These are phyloP conservation scores for Napeogenes inachia DNA, from an alignment of 2,888 invertebrate genomes.

Conservation along the genomic window DNA sequence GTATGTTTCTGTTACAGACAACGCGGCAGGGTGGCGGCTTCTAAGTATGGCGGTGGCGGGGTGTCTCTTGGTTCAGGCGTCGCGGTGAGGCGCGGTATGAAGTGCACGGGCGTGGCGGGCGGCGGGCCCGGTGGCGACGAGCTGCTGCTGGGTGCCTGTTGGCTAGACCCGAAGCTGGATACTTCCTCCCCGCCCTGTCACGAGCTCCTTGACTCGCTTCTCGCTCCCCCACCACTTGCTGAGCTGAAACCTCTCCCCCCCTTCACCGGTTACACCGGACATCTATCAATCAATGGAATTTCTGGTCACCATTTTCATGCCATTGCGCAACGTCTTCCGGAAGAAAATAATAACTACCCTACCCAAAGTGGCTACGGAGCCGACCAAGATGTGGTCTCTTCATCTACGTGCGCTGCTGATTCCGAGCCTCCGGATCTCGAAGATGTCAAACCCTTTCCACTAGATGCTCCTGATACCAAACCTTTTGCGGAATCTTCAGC, in stretches of 20 bases:
- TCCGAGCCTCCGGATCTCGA: slow-evolving; percentile 79
- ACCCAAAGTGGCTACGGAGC: slow-evolving; percentile 79
- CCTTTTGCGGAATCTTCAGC: slow-evolving; percentile 68
- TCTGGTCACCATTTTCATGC: slow-evolving; percentile 92
- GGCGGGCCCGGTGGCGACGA: slow-evolving; percentile 80
- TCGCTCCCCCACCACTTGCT: slow-evolving; percentile 82
- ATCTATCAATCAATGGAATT: slow-evolving; percentile 91
- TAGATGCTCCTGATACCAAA: slow-evolving; percentile 73
- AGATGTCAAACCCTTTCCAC: slow-evolving; percentile 79
- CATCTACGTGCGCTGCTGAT: slow-evolving; percentile 83
- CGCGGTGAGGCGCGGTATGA: slow-evolving; percentile 77
- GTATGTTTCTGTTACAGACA: slow-evolving; percentile 54
- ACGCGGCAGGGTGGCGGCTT: slow-evolving; percentile 73
- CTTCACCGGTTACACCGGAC: slow-evolving; percentile 90
- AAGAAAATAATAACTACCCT: slow-evolving; percentile 84
- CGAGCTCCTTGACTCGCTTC: slow-evolving; percentile 85
- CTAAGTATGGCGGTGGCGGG: slow-evolving; percentile 73
- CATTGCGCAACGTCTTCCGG: slow-evolving; percentile 85
- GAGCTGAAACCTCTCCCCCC: slow-evolving; percentile 90
- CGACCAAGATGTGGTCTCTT: slow-evolving; percentile 85
- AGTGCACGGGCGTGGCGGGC: slow-evolving; percentile 70
- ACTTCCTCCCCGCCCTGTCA: slow-evolving; percentile 66
- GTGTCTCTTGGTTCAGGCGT: slow-evolving; percentile 62
- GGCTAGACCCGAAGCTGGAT: slow-evolving; percentile 81
- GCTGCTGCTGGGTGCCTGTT: slow-evolving; percentile 84